Percentiles rank a stretch among this genome's conserved stretches.
Conservation (phyloP, 2,113 vertebrate species). For the Muntiacus reevesi region DNA sequence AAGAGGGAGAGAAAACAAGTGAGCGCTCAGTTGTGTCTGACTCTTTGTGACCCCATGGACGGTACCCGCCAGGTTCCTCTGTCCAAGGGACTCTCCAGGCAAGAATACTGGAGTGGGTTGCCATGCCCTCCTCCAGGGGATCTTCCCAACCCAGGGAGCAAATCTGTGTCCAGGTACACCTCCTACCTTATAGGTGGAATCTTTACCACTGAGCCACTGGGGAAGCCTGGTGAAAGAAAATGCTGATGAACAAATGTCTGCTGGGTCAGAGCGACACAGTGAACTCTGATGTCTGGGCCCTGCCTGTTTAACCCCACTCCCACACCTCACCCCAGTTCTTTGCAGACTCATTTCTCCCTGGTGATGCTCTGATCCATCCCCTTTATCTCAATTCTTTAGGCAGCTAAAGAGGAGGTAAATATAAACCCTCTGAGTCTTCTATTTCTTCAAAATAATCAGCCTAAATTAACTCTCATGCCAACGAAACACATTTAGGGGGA, state of each 20-base stretch:
- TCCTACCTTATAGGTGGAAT: neutral
- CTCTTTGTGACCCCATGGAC: neutral
- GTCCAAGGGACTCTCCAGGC: neutral
- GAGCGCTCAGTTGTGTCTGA: fast-evolving
- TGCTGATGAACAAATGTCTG: neutral
- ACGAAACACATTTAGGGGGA: neutral
- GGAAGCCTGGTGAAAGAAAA: neutral
- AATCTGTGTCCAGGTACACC: neutral
- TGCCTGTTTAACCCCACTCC: neutral
- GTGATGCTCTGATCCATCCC: neutral
- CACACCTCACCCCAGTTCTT: neutral
- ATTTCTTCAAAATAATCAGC: neutral
- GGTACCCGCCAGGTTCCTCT: neutral
- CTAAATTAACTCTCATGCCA: neutral
- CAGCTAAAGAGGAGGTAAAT: neutral
- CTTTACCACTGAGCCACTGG: neutral
- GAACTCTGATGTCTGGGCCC: neutral
- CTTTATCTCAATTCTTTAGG: neutral
- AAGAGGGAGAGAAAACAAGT: neutral
- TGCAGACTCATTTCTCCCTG: neutral
- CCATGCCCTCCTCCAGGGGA: neutral
- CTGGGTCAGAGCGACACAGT: neutral
- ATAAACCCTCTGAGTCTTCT: neutral
- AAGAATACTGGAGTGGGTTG: neutral
- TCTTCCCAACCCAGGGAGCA: neutral